Conservation (phyloP, 2,113 vertebrate species). For the Otis tarda region DNA sequence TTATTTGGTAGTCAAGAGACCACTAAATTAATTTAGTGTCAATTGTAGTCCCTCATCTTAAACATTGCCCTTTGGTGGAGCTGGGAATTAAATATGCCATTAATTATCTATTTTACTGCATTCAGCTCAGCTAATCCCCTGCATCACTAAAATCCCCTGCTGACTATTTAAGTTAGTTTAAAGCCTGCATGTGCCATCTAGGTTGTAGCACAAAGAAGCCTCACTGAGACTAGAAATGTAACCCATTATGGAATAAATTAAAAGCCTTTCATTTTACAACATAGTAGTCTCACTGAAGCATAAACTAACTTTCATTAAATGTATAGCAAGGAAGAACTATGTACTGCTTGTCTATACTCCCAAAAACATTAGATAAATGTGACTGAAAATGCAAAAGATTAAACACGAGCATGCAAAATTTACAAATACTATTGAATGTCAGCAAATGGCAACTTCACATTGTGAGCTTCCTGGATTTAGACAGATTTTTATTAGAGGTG, state of each 20-base stretch:
- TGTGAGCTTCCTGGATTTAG: background rate
- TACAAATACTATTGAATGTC: background rate
- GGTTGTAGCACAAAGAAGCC: conserved; percentile 23
- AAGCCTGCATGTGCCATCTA: conserved; percentile 22
- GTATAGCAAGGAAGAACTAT: background rate
- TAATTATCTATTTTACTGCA: conserved; percentile 50
- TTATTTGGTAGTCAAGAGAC: background rate
- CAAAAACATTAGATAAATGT: background rate
- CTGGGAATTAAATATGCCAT: conserved; percentile 23
- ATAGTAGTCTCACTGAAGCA: background rate
- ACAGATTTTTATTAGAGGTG: background rate
- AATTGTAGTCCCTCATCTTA: conserved; percentile 15
- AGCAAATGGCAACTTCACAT: background rate
- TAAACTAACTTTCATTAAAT: background rate
- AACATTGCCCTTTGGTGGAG: background rate
- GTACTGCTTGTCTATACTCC: background rate
- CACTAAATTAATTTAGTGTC: conserved; percentile 34
- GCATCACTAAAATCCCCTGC: conserved; percentile 43
- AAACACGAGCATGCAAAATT: background rate
- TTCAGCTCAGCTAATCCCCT: conserved; percentile 27
- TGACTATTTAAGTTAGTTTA: conserved; percentile 22
- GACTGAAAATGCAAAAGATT: background rate
- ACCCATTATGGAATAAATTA: background rate
- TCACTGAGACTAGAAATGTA: background rate
- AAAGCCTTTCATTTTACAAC: conserved; percentile 34